Evolutionary conservation across 2,797 vertebrate species (phyloP), one percentile per base, ranked within the genome.

Genomic region (Myripristis jacobus): DNA sequence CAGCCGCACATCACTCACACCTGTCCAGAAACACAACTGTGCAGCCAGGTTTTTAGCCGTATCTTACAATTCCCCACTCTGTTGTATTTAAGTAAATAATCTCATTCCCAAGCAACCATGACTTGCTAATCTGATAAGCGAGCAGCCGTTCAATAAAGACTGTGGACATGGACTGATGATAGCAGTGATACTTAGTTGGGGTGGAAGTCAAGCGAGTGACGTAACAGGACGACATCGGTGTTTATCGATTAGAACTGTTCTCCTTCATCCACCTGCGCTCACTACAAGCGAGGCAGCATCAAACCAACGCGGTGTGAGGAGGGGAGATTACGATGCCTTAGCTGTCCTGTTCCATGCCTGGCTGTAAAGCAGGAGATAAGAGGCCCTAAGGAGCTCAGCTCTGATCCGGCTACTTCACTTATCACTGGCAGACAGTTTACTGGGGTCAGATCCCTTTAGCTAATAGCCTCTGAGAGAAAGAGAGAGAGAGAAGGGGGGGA

Each of bases 371-470:
- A 6, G 68, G 66, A 91, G 91, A 89, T 92, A 93, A 94, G 91
- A 80, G 75, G 86, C 79, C 87, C 87, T 83, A 92, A 84, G 74
- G 77, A 87, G 84, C 80, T 88, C 74, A 68, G 71, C 79, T 77
- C 85, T 90, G 84, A 89, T 90, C 81, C 71, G 86, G 84, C 89
- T 75, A 75, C 78, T 88, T 83, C 91, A 85, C 90, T 90, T 89
- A 90, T 92, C 92, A 80, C 83, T 73, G 74, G 73, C 81, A 76
- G 75, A 78, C 90, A 84, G 69, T 85, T 89, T 65, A 80, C 71
- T 3, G 76, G 66, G 61, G 64, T 78, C 56, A 57, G 80, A 52
- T 76, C 79, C 69, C 79, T 71, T 25, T 44, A 67, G 90, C 66
- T 88, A 88, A 87, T 80, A 65, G 83, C 66, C 53, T 84, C 34